Evolutionary conservation across 2,113 vertebrate genomes (phyloP).

Genomic region (Girardinichthys multiradiatus): DNA sequence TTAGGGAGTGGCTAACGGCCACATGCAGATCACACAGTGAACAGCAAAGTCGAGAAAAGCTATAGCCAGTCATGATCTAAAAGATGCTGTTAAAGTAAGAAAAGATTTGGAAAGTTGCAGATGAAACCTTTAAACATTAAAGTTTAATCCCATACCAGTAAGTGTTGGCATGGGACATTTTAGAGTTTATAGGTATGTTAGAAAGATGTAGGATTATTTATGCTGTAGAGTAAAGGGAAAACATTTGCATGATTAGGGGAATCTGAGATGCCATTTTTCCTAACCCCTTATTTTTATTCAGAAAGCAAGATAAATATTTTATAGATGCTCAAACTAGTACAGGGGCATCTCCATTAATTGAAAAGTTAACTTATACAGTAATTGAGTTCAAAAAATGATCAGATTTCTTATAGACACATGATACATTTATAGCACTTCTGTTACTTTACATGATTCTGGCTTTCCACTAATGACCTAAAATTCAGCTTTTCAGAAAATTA

Average conservation of each 20-base stretch:
- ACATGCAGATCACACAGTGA: conserved; percentile 49
- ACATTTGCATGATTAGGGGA: neutral
- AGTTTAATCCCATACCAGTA: neutral
- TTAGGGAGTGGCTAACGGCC: conserved; percentile 2
- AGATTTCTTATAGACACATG: no score
- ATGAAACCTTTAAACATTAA: neutral
- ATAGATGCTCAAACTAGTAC: neutral
- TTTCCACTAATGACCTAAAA: neutral
- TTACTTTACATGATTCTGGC: neutral
- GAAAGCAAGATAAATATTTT: neutral
- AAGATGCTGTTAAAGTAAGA: conserved; percentile 12
- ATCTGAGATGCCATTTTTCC: neutral
- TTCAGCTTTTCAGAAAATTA: neutral
- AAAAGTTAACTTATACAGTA: neutral
- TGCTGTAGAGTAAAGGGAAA: neutral
- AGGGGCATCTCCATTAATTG: neutral
- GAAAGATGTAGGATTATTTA: neutral
- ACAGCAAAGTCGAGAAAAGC: conserved; percentile 58
- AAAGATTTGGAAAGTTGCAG: conserved; percentile 28
- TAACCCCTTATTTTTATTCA: no score
- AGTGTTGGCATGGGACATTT: neutral
- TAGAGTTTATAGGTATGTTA: neutral
- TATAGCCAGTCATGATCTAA: conserved; percentile 56
- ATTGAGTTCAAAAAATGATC: neutral
- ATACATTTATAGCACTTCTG: neutral